phyloP scores from a whole-genome alignment of 64 coral and sea anemone species.

The Hydrozoanthus tunicans region DNA sequence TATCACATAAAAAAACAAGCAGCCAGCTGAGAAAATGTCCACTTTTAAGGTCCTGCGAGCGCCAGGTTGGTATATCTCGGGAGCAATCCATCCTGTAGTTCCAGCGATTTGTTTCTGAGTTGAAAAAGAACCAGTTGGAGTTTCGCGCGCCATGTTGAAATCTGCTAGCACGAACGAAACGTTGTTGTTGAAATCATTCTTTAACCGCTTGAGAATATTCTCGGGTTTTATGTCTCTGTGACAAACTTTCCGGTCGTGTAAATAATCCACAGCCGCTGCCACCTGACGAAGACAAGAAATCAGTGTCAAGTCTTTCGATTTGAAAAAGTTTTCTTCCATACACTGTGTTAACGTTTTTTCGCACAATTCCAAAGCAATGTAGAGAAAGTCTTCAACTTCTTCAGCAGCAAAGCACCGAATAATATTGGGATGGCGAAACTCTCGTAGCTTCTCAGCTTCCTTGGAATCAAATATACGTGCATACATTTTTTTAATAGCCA shows the following conservation, averaged over 20 bases:
- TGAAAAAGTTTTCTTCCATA: slow-evolving; percentile 17
- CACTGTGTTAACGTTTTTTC: slow-evolving; percentile 11
- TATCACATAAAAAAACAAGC: slow-evolving; percentile 19
- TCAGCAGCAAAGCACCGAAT: slow-evolving; percentile 27
- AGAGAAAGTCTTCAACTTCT: slow-evolving; percentile 43
- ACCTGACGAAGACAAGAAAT: not conserved
- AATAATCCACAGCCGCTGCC: slow-evolving; percentile 23
- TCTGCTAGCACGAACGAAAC: slow-evolving; percentile 17
- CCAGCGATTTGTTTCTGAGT: slow-evolving; percentile 46
- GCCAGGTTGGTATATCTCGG: slow-evolving; percentile 16
- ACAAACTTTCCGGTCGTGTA: slow-evolving; percentile 21
- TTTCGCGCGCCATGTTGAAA: slow-evolving; percentile 29
- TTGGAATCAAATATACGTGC: slow-evolving; percentile 11
- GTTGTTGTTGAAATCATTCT: not conserved
- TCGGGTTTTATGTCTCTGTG: slow-evolving; percentile 36
- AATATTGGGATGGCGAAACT: slow-evolving; percentile 15
- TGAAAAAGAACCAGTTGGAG: slow-evolving; percentile 17
- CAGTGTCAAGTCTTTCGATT: not conserved
- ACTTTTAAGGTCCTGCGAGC: slow-evolving; percentile 32
- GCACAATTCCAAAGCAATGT: slow-evolving; percentile 31
- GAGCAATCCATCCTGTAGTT: slow-evolving; percentile 23
- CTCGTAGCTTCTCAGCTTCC: slow-evolving; percentile 25
- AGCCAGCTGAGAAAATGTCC: slow-evolving; percentile 27
- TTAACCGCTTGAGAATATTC: not conserved
- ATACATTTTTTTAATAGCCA: slow-evolving; percentile 34